These are phyloP conservation scores for Gymnogyps californianus DNA, from an alignment of 2,113 vertebrate species.

Conservation along the genomic window DNA sequence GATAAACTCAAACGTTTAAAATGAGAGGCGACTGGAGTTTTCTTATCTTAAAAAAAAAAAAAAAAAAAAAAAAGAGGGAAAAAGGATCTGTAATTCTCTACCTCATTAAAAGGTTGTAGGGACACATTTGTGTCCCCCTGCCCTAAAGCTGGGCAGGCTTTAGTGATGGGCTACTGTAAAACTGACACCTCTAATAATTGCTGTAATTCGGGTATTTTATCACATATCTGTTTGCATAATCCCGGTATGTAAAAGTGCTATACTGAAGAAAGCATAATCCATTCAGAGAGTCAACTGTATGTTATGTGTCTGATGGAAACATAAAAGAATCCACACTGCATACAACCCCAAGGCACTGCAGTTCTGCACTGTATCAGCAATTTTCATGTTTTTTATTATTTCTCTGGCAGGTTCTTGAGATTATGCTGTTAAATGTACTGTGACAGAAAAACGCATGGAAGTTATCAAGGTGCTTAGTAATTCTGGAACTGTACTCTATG, in stretches of 20 bases:
- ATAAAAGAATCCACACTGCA: background rate
- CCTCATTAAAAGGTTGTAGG: background rate
- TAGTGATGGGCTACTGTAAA: background rate
- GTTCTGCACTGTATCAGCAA: background rate
- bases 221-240: background rate
- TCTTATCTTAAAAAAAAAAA: background rate
- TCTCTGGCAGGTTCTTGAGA: background rate
- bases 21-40: background rate
- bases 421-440: background rate
- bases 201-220: background rate
- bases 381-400: background rate
- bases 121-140: background rate
- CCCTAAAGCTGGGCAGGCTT: background rate
- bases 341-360: background rate
- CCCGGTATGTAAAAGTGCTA: background rate
- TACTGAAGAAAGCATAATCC: background rate
- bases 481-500: background rate
- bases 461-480: background rate
- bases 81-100: background rate
- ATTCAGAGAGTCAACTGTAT: background rate
- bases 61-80: background rate
- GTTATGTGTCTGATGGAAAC: background rate
- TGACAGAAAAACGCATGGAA: background rate
- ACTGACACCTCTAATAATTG: background rate
- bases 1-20: background rate